Evolutionary conservation across 2,888 invertebrate genomes (phyloP).

Genomic region (Dermolepida albohirtum): DNA sequence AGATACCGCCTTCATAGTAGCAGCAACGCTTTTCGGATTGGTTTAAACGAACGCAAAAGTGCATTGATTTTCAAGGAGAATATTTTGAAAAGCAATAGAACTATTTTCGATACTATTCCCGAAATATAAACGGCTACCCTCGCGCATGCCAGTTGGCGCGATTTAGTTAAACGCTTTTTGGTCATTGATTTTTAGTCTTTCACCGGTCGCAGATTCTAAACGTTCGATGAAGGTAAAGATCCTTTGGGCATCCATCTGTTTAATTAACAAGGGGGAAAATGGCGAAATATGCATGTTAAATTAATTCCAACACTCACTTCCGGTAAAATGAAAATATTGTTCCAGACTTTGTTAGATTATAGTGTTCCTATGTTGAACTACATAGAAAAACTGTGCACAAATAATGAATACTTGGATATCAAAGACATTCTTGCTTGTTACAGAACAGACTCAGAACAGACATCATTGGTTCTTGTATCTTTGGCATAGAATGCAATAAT

Average conservation of each 20-base stretch:
- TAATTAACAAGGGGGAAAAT: conserved; percentile 8
- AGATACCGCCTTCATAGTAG: too few species aligned
- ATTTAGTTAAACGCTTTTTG: conserved; percentile 61
- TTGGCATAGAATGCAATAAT: conserved; percentile 33
- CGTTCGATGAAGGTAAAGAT: conserved; percentile 16
- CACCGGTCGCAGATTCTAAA: conserved; percentile 68
- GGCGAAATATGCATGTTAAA: conserved; percentile 27
- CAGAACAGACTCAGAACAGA: too few species aligned
- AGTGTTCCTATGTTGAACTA: conserved; percentile 1
- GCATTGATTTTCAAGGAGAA: too few species aligned
- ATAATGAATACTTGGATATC: conserved; percentile 12
- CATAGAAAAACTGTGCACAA: not conserved
- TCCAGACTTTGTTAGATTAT: conserved; percentile 23
- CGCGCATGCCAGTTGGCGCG: conserved; percentile 37
- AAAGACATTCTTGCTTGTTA: conserved; percentile 36
- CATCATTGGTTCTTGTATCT: conserved; percentile 33
- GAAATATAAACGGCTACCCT: too few species aligned
- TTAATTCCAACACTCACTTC: conserved; percentile 31
- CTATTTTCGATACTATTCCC: too few species aligned
- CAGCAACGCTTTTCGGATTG: too few species aligned
- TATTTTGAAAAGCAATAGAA: too few species aligned
- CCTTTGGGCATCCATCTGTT: conserved; percentile 23
- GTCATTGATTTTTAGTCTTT: conserved; percentile 71
- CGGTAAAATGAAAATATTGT: conserved; percentile 36
- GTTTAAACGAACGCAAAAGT: too few species aligned